Evolutionary conservation across 1,140 invertebrate species (phyloP), one percentile per base, ranked within the genome.

Genomic region (Subanguina moxae): DNA sequence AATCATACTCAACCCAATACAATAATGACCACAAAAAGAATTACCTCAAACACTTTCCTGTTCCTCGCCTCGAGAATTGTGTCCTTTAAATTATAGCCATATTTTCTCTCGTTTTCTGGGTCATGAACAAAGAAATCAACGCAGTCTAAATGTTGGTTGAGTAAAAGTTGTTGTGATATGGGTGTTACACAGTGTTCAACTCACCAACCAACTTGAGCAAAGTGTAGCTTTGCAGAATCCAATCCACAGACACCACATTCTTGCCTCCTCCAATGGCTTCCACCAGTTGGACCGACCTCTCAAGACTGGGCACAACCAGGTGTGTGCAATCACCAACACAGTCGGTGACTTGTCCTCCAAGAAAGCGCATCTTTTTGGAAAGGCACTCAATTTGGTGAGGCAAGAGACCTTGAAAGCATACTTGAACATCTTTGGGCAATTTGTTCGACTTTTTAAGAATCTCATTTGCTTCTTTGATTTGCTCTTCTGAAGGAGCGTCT

Each of bases 231-330:
- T 68, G 32, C 17, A 70, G 46, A 42, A 74, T 57, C 72, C 72
- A 74, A 19, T 38, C 43, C 19, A 72, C 68, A 23, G 68, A 52
- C 0, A 74, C 72, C 21, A 74, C 46, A 42, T 56, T 46, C 17
- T 62, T 69, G 25, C 71, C 72, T n/a, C 28, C 17, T 3, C 67
- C 72, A 32, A 74, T 46, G 46, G 74, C 74, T 66, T 68, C 74
- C 0, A 65, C 30, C 21, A 74, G 48, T n/a, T 65, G 58, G 3
- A 62, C 48, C 17, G 57, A 75, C 42, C 74, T 58, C 42, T 57
- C 48, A n/a, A 74, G 57, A 27, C 42, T 30, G 13, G 62, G n/a
- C 30, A 62, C 64, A 15, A 74, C 68, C 52, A 72, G 71, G 59
- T 74, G 72, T 19, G 72, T 74, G 38, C 72, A 74, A 19, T 45